Evolutionary conservation across 2,888 invertebrate species (phyloP), one percentile per base, ranked within the genome.

Genomic region (Portevinia maculata): DNA sequence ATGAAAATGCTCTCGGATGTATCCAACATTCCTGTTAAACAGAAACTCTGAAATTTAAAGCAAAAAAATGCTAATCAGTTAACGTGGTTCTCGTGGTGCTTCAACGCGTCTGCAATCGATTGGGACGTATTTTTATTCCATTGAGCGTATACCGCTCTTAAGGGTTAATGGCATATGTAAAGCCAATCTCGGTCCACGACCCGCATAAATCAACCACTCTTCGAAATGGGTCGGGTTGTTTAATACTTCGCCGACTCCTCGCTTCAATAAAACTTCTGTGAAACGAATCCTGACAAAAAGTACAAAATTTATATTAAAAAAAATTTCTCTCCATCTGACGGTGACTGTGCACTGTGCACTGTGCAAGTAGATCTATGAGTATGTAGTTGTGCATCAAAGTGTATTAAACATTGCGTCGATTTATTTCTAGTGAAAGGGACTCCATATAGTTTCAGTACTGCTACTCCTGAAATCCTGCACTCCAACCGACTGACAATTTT

Each of bases 141-240:
- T 48, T 19, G 24, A 34, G 41, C 55, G 15, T 59, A 30, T 50
- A 52, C 30, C 48, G 46, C 53, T 73, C 59, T 60, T 55, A 32
- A 59, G 65, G 71, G 71, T 71, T 73, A 73, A 73, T 79, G 73
- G 59, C 59, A 73, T 79, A 79, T 65, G 79, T 65, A 65, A 79
- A 71, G 52, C 59, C 32, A 39, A 65, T 21, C 55, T 28, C 46
- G 32, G 60, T 50, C 19, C 57, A 24, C 64, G 65, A 46, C 30
- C 34, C 44, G 69, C 53, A 79, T 73, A 65, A 79, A 79, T 73
- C 73, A 79, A 60, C 79, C 28, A 28, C 21, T 55, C 21, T 5
- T 28, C 4, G 17, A 55, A 67, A 37, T 55, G 32, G 7, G 30
- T 70, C 28, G 44, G 44, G 50, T 1, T 37, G 13, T 37, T 13